A percentile compares a stretch with the other conserved stretches of the same genome.
phyloP scores from a whole-genome alignment of 2,888 invertebrate genomes.

The Ceriagrion tenellum region DNA sequence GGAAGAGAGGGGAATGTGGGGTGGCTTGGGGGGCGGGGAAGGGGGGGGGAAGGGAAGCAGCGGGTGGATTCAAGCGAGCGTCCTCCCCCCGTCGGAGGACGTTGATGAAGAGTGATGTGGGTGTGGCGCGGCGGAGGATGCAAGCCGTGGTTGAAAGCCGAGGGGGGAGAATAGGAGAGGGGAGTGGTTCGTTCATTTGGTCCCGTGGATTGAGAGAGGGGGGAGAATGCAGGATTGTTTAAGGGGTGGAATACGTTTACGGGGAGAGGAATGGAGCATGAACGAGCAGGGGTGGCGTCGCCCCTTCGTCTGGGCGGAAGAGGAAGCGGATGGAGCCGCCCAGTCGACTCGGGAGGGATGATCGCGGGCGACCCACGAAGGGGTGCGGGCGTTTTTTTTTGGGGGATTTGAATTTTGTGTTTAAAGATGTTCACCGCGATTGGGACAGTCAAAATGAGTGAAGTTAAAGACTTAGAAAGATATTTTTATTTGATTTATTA shows the following conservation, averaged over 20 bases:
- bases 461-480: no score
- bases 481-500: no score
- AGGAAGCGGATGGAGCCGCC: background rate
- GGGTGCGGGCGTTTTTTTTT: background rate
- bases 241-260: no score
- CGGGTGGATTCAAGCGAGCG: no score
- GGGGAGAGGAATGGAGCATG: background rate
- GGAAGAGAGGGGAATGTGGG: no score
- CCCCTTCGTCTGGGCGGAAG: conserved; percentile 7
- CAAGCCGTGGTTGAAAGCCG: background rate
- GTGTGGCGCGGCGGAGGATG: background rate
- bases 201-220: background rate
- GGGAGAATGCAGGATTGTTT: background rate
- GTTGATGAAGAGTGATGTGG: conserved; percentile 18
- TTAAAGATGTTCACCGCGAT: no score
- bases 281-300: background rate
- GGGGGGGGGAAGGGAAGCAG: no score
- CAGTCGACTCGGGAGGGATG: background rate
- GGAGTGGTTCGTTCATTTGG: background rate
- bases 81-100: background rate
- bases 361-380: background rate
- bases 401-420: background rate
- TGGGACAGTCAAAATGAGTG: no score
- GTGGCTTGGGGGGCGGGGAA: no score
- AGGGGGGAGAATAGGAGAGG: background rate